A percentile compares a stretch with the other conserved stretches of the same genome.
Evolutionary conservation across 2,797 vertebrate genomes (phyloP).

Genomic region (Sebastes jordani): DNA sequence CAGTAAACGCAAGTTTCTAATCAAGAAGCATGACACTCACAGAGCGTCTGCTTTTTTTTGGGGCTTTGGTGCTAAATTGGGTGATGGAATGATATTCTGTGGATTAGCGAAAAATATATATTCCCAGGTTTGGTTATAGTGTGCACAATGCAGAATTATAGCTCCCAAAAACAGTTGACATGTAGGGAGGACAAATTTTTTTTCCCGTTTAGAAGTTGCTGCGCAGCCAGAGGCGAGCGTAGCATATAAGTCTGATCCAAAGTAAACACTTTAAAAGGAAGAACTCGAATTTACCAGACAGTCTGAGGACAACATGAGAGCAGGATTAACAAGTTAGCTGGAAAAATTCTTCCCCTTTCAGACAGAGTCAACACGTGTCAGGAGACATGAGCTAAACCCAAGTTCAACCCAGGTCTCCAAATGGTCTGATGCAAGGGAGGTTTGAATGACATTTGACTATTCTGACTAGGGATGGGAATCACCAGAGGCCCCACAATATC

Average conservation of each 20-base stretch:
- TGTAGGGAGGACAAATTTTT: neutral
- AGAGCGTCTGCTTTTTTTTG: neutral
- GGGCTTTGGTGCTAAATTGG: neutral
- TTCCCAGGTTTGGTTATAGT: neutral
- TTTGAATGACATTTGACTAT: neutral
- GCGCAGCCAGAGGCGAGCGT: neutral
- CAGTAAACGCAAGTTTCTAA: neutral
- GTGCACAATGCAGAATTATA: neutral
- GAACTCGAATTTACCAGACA: neutral
- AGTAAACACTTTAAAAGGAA: neutral
- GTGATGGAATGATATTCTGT: neutral
- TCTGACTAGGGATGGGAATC: neutral
- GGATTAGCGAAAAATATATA: neutral
- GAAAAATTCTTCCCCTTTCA: neutral
- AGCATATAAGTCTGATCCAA: no score
- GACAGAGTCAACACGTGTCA: neutral
- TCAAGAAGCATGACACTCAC: neutral
- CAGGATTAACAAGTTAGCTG: neutral
- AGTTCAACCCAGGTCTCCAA: neutral
- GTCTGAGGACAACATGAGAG: neutral
- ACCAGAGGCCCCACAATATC: no score
- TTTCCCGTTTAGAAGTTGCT: neutral
- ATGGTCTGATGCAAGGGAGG: neutral
- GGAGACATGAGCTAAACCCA: neutral
- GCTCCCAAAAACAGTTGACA: neutral